A percentile compares a stretch with the other conserved stretches of the same genome.
phyloP scores from a whole-genome alignment of 2,113 vertebrate genomes.

The Alligator mississippiensis region DNA sequence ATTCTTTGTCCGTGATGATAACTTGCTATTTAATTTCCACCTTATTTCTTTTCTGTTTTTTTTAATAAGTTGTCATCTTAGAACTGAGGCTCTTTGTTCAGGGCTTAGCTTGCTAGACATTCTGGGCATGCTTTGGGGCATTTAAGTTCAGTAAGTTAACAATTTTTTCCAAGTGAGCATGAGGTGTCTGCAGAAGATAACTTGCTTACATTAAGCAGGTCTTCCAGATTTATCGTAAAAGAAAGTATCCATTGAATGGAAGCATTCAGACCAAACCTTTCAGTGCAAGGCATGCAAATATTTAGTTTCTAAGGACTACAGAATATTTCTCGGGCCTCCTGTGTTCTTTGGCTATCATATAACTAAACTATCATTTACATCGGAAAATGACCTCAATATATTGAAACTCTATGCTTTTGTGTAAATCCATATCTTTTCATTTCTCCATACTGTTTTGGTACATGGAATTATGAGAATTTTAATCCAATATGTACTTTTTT shows the following conservation, averaged over 20 bases:
- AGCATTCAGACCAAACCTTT: background rate
- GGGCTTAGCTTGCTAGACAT: background rate
- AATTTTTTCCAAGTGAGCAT: background rate
- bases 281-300: background rate
- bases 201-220: background rate
- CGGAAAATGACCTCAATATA: background rate
- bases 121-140: background rate
- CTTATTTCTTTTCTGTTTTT: background rate
- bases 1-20: background rate
- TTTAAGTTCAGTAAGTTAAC: background rate
- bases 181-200: background rate
- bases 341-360: background rate
- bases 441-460: background rate
- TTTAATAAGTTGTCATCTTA: background rate
- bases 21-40: background rate
- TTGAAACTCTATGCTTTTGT: background rate
- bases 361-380: background rate
- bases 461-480: background rate
- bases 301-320: background rate
- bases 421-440: background rate
- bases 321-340: background rate
- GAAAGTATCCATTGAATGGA: background rate
- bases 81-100: background rate
- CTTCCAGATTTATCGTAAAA: background rate
- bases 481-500: background rate